Evolutionary conservation across 2,797 vertebrate genomes (phyloP), one percentile per base, ranked within the genome.

Genomic region (Intellagama lesueurii): DNA sequence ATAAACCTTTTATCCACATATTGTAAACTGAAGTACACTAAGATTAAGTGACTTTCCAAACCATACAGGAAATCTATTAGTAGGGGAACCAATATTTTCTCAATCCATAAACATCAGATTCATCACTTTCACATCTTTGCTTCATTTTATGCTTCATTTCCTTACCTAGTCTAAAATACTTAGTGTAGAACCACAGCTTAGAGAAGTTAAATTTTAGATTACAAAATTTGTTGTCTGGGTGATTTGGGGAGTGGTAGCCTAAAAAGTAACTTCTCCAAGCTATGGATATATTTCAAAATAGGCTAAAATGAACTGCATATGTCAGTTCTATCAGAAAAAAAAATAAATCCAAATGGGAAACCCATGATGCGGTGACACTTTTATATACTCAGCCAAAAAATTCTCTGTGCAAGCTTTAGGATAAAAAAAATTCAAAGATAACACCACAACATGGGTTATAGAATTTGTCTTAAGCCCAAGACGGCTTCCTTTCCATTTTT

Each of bases 1-100:
- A 76, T 86, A 81, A 89, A 86, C 40, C 19, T 81, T 89, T 86
- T 66, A 30, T 32, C 47, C 40, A 75, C 22, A 5, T 32, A 73
- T 24, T 86, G 28, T 80, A 64, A 80, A 89, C 64, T 85, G 47
- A 70, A 85, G 47, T 30, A n/a, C 26, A 79, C 66, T 79, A 85
- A 85, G 66, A 70, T 84, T 85, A 89, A 84, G 32, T 80, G 49
- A 73, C 28, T 89, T 85, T 64, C 82, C 47, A 7, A 85, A 89
- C 19, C 12, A 40, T 35, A n/a, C 78, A 85, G 56, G 70, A 90
- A 89, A 90, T 76, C 19, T 86, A 44, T 24, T 26, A 81, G 66
- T 70, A 72, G 3, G 16, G 77, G n/a, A 88, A 19, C 72, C 87
- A 75, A n/a, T 17, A 30, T 85, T 89, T 89, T 49, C 35, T 85